Evolutionary conservation across 1,140 invertebrate genomes (phyloP).

Genomic region (Semibalanus balanoides): DNA sequence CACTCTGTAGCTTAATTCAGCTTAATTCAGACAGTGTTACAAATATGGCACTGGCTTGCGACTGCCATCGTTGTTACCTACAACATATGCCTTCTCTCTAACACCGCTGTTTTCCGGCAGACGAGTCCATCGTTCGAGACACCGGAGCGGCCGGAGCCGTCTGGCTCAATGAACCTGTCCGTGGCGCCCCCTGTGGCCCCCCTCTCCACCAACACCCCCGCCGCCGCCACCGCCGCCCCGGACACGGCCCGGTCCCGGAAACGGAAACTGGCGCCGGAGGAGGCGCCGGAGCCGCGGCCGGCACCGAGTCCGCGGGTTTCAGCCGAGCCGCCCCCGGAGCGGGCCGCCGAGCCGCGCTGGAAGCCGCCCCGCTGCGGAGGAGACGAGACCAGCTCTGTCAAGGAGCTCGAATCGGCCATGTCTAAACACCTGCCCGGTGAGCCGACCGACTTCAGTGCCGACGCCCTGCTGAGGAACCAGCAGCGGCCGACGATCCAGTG

Average conservation of each 20-base stretch:
- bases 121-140: background rate
- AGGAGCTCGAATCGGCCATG: conserved; percentile 89
- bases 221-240: no score
- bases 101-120: background rate
- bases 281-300: conserved; percentile 18
- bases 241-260: background rate
- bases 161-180: background rate
- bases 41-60: no score
- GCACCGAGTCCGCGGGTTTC: conserved; percentile 21
- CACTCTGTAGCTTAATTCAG: no score
- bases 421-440: conserved; percentile 73
- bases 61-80: no score
- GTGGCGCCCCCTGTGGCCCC: background rate
- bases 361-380: background rate
- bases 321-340: background rate
- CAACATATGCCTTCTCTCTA: no score
- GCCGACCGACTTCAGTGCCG: conserved; percentile 71
- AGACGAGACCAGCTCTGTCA: conserved; percentile 46
- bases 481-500: conserved; percentile 77
- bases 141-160: background rate
- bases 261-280: background rate
- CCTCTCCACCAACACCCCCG: background rate
- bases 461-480: conserved; percentile 47
- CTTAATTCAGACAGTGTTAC: no score
- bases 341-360: background rate